Evolutionary conservation across 2,113 vertebrate species (phyloP), one percentile per base, ranked within the genome.

Genomic region (Chaetodon auriga): DNA sequence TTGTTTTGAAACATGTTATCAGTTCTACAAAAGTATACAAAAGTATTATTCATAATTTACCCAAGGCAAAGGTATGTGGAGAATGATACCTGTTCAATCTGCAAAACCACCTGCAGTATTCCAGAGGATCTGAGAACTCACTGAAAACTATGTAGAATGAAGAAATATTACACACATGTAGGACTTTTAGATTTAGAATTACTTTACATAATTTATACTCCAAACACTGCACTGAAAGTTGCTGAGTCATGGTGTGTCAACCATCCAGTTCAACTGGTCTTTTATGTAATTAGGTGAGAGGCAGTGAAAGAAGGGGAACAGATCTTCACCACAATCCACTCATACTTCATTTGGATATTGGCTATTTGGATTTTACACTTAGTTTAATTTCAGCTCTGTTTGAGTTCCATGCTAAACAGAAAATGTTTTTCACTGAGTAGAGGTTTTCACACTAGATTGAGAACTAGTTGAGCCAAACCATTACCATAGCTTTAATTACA

Each of bases 201-300:
- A 21, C 8, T 10, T 19, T 3, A 54, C 53, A 54, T 21, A n/a
- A 19, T 3, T 21, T 36, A n/a, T n/a, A n/a, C n/a, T n/a, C n/a
- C n/a, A 6, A 16, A 21, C 38, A 57, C 5, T 4, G 15, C 70
- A 46, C 30, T 38, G 19, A 7, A 25, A 64, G 21, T 19, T 64
- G 73, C 36, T 4, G 4, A 64, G 48, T 75, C 73, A 64, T 54
- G 15, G 61, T 54, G 61, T 64, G n/a, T 19, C 21, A 63, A 8
- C 46, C 13, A 25, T 18, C 72, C 1, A n/a, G 45, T 51, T 5
- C 2, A 0, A 48, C 55, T 48, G 25, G 55, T 61, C 3, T 54
- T 38, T 38, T 48, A 38, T 63, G 8, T 43, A 5, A 9, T 2
- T n/a, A 53, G 16, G 21, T 25, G 49, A 6, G 30, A 16, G 57